Conservation (phyloP, 2,888 invertebrate species). For the Poecilus cupreus region DNA sequence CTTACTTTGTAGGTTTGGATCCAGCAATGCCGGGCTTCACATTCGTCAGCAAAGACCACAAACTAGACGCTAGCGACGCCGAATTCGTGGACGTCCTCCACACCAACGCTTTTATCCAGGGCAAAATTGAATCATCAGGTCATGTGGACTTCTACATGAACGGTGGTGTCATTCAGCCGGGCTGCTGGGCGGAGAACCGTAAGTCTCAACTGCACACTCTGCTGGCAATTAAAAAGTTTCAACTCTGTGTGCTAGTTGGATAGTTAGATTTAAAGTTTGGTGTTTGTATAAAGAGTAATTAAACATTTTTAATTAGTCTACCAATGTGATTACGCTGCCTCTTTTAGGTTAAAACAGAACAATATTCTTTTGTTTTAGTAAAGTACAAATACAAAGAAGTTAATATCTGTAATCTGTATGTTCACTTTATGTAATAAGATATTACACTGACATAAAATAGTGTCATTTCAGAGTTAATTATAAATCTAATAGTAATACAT, state of each 20-base stretch:
- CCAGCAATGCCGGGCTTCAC: slow-evolving; percentile 83
- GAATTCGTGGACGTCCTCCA: slow-evolving; percentile 83
- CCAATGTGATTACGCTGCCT: neutral
- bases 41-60: slow-evolving; percentile 74
- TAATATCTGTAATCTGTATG: no score
- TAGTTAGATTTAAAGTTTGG: neutral
- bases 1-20: slow-evolving; percentile 73
- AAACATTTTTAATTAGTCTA: neutral
- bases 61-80: slow-evolving; percentile 79
- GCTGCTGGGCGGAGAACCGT: slow-evolving; percentile 76
- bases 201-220: slow-evolving; percentile 60
- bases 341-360: no score
- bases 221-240: no score
- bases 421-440: no score
- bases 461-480: no score
- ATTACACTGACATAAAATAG: no score
- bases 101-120: slow-evolving; percentile 82
- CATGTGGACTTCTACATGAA: slow-evolving; percentile 85
- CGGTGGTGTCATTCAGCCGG: slow-evolving; percentile 82
- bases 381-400: no score
- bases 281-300: neutral
- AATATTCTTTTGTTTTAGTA: no score
- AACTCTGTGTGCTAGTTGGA: neutral
- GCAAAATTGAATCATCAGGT: slow-evolving; percentile 79
- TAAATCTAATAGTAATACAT: no score